A percentile compares a stretch with the other conserved stretches of the same genome.
These are phyloP conservation scores for Varecia variegata DNA, from an alignment of 2,797 vertebrate genomes.

Conservation along the genomic window DNA sequence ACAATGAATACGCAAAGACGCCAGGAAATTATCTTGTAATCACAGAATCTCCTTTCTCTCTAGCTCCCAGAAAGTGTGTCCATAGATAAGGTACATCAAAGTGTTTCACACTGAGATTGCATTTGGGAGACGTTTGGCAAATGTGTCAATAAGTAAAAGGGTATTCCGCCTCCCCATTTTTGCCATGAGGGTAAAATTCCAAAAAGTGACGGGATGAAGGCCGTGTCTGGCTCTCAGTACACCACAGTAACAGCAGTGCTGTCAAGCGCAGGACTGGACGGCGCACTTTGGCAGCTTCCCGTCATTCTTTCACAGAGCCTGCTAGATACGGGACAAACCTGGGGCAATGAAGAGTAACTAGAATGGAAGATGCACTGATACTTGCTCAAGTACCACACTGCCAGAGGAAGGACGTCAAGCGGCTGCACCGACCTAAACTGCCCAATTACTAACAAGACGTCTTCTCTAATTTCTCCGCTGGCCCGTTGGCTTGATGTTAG, in stretches of 20 bases:
- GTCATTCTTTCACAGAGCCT: neutral
- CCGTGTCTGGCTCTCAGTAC: fast-evolving
- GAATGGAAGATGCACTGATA: too few relatives aligned
- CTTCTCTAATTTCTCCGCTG: neutral
- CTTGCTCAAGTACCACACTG: neutral
- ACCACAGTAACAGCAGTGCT: neutral
- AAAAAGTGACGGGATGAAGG: neutral
- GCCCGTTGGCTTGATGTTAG: neutral
- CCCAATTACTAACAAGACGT: neutral
- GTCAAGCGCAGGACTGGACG: neutral
- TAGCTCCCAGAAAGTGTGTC: neutral
- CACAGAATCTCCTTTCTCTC: neutral
- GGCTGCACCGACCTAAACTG: neutral
- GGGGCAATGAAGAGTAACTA: neutral
- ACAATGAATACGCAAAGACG: neutral
- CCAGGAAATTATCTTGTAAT: neutral
- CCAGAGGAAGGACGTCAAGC: neutral
- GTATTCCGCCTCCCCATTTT: neutral
- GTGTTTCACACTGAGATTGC: neutral
- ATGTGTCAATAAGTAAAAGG: neutral
- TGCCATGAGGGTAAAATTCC: neutral
- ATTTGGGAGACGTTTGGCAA: neutral
- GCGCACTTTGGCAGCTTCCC: neutral
- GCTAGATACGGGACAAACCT: neutral
- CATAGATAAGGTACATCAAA: neutral